A percentile compares a stretch with the other conserved stretches of the same genome.
phyloP scores from a whole-genome alignment of 2,113 vertebrate species.

The Ceyx cyanopectus region DNA sequence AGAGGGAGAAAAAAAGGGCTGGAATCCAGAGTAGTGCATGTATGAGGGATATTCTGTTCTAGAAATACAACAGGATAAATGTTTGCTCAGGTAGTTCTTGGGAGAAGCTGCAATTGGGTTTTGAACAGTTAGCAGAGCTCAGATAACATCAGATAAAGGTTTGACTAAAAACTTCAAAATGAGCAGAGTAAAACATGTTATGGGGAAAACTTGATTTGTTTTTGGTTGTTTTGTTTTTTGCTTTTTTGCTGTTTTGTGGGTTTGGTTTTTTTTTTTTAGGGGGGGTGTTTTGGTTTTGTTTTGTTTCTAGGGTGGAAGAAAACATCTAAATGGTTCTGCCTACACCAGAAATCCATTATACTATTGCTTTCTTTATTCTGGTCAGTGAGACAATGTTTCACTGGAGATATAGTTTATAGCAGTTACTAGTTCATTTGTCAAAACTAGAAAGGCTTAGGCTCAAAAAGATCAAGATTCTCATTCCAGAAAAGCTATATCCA shows the following conservation, averaged over 20 bases:
- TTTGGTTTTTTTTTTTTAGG: too few species aligned
- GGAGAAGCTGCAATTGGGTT: neutral
- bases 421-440: neutral
- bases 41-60: neutral
- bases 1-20: neutral
- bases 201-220: neutral
- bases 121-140: neutral
- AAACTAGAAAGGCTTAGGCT: neutral
- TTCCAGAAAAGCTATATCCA: neutral
- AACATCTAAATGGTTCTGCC: neutral
- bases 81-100: neutral
- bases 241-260: too few species aligned
- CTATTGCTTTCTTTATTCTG: neutral
- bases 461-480: neutral
- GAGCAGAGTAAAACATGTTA: neutral
- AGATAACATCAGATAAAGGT: neutral
- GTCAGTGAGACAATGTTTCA: neutral
- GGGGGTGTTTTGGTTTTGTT: neutral
- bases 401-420: neutral
- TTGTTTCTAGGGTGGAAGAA: neutral
- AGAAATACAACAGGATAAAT: neutral
- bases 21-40: neutral
- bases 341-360: neutral
- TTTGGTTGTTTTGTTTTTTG: too few species aligned
- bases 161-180: neutral